phyloP scores from a whole-genome alignment of 2,888 invertebrate genomes.

The Camponotus fellah region DNA sequence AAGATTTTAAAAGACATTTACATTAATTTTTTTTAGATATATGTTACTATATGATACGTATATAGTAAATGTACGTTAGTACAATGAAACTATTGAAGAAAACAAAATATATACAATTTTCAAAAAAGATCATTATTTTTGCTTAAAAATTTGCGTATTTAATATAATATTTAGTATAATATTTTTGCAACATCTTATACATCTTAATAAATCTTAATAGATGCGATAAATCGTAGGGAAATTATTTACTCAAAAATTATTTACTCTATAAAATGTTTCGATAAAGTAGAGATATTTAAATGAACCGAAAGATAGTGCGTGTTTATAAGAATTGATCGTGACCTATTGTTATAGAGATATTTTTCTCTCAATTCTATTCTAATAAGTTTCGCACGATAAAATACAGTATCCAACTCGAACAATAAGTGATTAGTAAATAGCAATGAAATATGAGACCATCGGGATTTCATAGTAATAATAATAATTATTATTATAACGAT shows the following conservation, averaged over 20 bases:
- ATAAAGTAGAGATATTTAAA: not conserved
- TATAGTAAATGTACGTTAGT: not conserved
- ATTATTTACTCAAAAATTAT: not conserved
- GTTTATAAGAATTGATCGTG: conserved; percentile 1
- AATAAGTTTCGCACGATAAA: not conserved
- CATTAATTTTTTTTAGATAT: conserved; percentile 1
- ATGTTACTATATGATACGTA: not conserved
- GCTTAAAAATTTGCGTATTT: not conserved
- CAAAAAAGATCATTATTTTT: not conserved
- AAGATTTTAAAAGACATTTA: not conserved
- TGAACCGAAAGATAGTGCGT: not conserved
- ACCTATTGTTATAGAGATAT: not conserved
- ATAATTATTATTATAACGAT: conserved; percentile 83
- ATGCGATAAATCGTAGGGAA: not conserved
- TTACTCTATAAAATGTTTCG: not conserved
- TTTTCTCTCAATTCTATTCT: not conserved
- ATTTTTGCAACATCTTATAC: not conserved
- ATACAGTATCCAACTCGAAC: not conserved
- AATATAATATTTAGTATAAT: not conserved
- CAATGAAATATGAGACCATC: conserved; percentile 15
- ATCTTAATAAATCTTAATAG: not conserved
- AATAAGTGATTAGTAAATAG: not conserved
- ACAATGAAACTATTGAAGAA: not conserved
- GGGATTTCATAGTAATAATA: conserved; percentile 79
- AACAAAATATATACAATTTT: not conserved